Base-by-base conservation (phyloP, 1,140 invertebrate genomes). In the Pachypeltis micranthus region DNA sequence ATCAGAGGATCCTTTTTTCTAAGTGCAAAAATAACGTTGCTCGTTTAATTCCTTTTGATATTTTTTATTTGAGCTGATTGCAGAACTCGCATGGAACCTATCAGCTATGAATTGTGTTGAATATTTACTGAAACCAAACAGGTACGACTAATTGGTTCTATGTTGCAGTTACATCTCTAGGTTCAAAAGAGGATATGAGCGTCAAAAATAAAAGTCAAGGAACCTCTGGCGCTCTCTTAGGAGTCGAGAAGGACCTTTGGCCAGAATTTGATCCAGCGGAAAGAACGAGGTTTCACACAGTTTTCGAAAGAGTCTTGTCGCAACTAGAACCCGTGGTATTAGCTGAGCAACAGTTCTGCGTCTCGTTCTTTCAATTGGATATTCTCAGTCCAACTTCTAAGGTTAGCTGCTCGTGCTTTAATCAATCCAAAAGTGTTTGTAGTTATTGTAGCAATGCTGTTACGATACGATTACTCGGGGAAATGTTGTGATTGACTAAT, bases 261-360 rank as follows among this genome's bases (percentile, higher is more conserved):
- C 75, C 78, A 24, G 81, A 79, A 64, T 72, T 78, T 10, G 82
- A 83, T 67, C 70, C 78, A 19, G 72, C 76, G 34, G 81, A 81
- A 64, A 73, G 83, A 58, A 73, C 78, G 63, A 72, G 79, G 63
- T 85, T 85, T 72, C 86, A 90, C 72, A 81, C 83, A 51, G 78
- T 90, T 19, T 76, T 93, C 44, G 88, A 93, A 71, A 81, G 85
- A 72, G 85, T 94, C 21, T 75, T 98, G 7, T 87, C 85, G 51
- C 87, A 95, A 71, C 79, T 97, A 56, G 93, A 96, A 73, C 90
- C 90, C 25, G 84, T 95, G 64, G 96, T 94, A 74, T 79, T 96
- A 39, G 86, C 87, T 23, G 96, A 99, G 74, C 95, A 98, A 77
- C 86, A 93, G 66, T 98, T 98, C 78, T 97, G 93, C 74, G 85